Conservation (phyloP, 1,140 invertebrate species). For the Pissodes strobi region DNA sequence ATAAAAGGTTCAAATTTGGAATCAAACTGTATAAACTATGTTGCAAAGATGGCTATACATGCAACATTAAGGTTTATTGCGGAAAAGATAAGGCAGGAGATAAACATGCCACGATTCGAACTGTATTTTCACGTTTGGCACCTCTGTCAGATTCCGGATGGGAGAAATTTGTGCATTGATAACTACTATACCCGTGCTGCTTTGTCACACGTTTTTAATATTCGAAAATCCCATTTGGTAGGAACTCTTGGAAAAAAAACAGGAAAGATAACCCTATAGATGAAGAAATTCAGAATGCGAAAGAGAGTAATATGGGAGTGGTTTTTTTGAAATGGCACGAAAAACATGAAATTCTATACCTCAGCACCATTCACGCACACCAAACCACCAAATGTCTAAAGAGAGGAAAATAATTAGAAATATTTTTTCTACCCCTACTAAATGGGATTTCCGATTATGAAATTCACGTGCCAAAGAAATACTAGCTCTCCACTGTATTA, state of each 20-base stretch:
- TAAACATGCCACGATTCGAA: neutral
- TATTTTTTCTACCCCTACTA: no score
- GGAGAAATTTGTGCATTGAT: conserved; percentile 39
- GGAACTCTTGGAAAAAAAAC: conserved; percentile 16
- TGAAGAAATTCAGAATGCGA: conserved; percentile 15
- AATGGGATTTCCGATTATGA: no score
- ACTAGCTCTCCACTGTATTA: no score
- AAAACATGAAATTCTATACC: conserved; percentile 41
- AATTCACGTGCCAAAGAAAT: no score
- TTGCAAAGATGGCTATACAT: conserved; percentile 7
- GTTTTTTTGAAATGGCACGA: conserved; percentile 25
- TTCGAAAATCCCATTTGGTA: conserved; percentile 16
- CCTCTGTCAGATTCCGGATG: conserved; percentile 9
- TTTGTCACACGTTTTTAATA: conserved; percentile 45
- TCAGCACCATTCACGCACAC: conserved; percentile 23
- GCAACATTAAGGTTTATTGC: conserved; percentile 7
- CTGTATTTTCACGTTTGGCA: conserved; percentile 2
- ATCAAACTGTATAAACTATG: conserved; percentile 16
- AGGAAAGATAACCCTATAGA: conserved; percentile 10
- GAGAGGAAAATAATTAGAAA: no score
- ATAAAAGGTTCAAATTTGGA: conserved; percentile 14
- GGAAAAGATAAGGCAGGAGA: conserved; percentile 16
- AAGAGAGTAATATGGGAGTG: conserved; percentile 16
- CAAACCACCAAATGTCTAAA: neutral
- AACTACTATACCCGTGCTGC: conserved; percentile 55